Evolutionary conservation across 2,888 invertebrate genomes (phyloP).

Genomic region (Scaptomyza parva): DNA sequence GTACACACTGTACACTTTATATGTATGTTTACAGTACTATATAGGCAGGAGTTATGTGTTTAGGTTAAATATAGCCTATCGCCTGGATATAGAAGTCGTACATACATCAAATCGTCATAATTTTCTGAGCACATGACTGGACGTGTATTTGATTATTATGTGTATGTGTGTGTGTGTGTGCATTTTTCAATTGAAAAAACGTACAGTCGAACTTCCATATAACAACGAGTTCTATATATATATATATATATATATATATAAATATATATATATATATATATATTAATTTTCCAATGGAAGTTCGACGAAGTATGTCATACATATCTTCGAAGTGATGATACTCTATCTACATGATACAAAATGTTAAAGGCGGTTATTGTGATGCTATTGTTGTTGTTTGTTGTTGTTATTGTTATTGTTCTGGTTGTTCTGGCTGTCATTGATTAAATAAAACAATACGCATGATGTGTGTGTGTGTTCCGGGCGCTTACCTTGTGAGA

Average conservation of each 20-base stretch:
- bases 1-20: too few species aligned
- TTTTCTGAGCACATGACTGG: too few species aligned
- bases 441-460: slow-evolving; percentile 42
- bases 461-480: slow-evolving; percentile 41
- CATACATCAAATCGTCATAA: slow-evolving; percentile 1
- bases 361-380: slow-evolving; percentile 34
- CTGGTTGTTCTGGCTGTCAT: slow-evolving; percentile 55
- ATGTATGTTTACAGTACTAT: too few species aligned
- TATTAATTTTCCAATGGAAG: too few species aligned
- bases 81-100: not conserved
- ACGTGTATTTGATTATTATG: not conserved
- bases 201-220: too few species aligned
- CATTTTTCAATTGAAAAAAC: slow-evolving; percentile 7
- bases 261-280: slow-evolving; percentile 3
- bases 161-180: not conserved
- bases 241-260: slow-evolving; percentile 3
- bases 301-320: too few species aligned
- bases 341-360: slow-evolving; percentile 43
- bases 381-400: slow-evolving; percentile 9
- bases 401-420: slow-evolving; percentile 41
- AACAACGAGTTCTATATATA: too few species aligned
- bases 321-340: slow-evolving; percentile 7
- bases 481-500: slow-evolving; percentile 89
- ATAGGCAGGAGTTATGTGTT: not conserved
- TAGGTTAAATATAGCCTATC: not conserved